These are phyloP conservation scores for Grapholita molesta DNA, from an alignment of 1,140 invertebrate genomes.

Conservation along the genomic window DNA sequence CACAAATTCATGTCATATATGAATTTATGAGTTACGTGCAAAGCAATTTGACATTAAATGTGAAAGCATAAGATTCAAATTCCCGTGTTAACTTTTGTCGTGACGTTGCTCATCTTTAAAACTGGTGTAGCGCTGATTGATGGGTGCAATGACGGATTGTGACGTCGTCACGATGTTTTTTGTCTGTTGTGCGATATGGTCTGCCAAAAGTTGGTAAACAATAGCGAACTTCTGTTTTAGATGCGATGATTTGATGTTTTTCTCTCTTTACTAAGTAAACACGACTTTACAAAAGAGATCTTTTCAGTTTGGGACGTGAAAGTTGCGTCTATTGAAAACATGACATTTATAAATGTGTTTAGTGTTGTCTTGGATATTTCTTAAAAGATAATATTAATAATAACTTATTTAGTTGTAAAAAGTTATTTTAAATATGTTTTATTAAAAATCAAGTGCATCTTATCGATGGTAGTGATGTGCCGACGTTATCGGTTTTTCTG, in stretches of 20 bases:
- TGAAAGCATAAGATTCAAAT: background rate
- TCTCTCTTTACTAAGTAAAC: background rate
- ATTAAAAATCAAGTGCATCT: too few species aligned
- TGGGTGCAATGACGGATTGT: background rate
- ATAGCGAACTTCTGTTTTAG: slow-evolving; percentile 6
- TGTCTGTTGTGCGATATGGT: background rate
- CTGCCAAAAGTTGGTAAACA: slow-evolving; percentile 10
- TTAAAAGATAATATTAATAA: background rate
- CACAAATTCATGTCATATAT: background rate
- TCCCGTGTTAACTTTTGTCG: background rate
- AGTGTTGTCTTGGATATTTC: too few species aligned
- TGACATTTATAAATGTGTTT: too few species aligned
- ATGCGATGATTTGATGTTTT: background rate
- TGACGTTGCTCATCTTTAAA: background rate
- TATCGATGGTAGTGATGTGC: background rate
- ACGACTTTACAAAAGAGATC: background rate
- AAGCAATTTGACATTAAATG: background rate
- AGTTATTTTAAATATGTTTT: too few species aligned
- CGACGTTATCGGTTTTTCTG: background rate
- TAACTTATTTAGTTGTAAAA: background rate
- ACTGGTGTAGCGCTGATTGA: slow-evolving; percentile 1
- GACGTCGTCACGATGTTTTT: slow-evolving; percentile 1
- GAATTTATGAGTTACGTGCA: background rate
- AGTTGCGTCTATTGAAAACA: too few species aligned
- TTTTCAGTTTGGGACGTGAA: too few species aligned